A percentile compares a stretch with the other conserved stretches of the same genome.
phyloP scores from a whole-genome alignment of 2,113 vertebrate genomes.

The Caretta caretta region DNA sequence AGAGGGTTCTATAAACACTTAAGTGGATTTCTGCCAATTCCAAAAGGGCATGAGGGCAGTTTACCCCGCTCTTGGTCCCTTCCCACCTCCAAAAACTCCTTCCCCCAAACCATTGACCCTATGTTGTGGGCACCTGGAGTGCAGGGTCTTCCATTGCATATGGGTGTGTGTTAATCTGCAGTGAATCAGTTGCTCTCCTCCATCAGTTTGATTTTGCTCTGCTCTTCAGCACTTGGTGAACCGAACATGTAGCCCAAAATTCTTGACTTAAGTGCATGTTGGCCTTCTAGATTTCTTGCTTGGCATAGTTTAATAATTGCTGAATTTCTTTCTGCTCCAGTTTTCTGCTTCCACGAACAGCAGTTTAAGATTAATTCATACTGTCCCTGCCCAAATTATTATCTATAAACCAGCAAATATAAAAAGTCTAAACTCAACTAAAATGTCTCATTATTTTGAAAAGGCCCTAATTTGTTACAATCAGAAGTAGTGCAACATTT shows the following conservation, averaged over 20 bases:
- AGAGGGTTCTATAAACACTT: neutral
- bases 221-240: neutral
- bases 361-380: neutral
- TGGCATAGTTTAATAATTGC: neutral
- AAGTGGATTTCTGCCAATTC: neutral
- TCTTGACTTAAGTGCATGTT: neutral
- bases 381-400: neutral
- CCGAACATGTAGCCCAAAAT: neutral
- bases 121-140: neutral
- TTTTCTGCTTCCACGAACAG: neutral
- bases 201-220: neutral
- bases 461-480: neutral
- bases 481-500: neutral
- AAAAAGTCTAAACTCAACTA: neutral
- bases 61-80: neutral
- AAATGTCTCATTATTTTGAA: neutral
- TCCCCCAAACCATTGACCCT: neutral
- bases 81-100: neutral
- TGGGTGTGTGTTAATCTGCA: neutral
- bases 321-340: neutral
- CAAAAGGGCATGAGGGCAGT: neutral
- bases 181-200: neutral
- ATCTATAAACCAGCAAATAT: neutral
- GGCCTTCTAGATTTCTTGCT: neutral
- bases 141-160: neutral